Conservation (phyloP, 2,797 vertebrate species). For the Neomorphus geoffroyi region DNA sequence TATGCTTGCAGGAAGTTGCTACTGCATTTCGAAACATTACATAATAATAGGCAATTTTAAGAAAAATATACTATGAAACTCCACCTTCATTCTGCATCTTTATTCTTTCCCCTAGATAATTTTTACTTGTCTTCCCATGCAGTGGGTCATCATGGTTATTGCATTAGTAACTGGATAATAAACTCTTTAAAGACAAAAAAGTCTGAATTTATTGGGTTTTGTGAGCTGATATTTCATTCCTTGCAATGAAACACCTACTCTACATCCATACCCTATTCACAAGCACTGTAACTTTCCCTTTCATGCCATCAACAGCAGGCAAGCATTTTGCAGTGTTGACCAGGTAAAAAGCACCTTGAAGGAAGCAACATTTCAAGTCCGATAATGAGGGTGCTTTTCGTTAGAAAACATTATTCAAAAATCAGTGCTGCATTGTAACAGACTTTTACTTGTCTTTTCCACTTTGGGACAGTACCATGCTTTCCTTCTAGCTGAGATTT, state of each 20-base stretch:
- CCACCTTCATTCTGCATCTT: not conserved
- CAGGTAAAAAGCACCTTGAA: not conserved
- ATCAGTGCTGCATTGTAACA: not conserved
- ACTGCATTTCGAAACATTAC: not conserved
- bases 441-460: not conserved
- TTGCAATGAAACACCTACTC: not conserved
- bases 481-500: not conserved
- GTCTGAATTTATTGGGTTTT: not conserved
- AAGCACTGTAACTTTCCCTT: not conserved
- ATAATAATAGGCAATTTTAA: not conserved
- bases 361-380: not conserved
- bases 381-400: not conserved
- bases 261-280: not conserved
- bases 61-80: not conserved
- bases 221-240: not conserved
- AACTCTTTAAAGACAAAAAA: not conserved
- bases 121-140: not conserved
- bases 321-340: not conserved
- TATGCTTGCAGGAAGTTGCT: not conserved
- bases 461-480: not conserved
- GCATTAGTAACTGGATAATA: not conserved
- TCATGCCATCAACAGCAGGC: not conserved
- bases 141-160: not conserved
- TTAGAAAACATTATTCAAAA: not conserved
- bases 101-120: not conserved